A percentile compares a stretch with the other conserved stretches of the same genome.
Evolutionary conservation across 2,113 vertebrate species (phyloP).

Genomic region (Cygnus buccinator): DNA sequence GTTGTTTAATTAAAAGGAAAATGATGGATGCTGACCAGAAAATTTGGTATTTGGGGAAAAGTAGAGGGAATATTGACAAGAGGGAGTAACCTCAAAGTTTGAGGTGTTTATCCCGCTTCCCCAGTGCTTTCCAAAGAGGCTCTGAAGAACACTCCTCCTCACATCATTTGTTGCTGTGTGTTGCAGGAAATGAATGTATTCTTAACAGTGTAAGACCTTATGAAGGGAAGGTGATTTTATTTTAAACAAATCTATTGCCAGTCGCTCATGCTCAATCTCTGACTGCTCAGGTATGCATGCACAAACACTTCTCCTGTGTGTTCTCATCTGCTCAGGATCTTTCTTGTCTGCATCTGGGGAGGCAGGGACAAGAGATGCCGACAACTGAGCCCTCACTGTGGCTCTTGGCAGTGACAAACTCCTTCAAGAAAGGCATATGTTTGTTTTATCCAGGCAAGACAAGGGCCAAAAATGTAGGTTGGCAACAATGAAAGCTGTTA

Average conservation of each 20-base stretch:
- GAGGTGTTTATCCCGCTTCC: not conserved
- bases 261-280: not conserved
- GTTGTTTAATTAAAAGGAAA: not conserved
- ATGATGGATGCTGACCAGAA: not conserved
- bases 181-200: not conserved
- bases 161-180: not conserved
- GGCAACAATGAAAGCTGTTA: not conserved
- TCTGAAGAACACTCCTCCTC: not conserved
- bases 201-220: not conserved
- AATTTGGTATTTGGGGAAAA: not conserved
- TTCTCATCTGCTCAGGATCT: not conserved
- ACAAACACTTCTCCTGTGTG: rapidly evolving
- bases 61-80: not conserved
- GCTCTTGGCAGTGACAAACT: not conserved
- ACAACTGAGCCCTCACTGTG: rapidly evolving
- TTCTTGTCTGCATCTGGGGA: not conserved
- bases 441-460: not conserved
- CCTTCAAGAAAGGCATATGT: not conserved
- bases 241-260: not conserved
- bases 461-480: not conserved
- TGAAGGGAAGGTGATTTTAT: not conserved
- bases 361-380: not conserved
- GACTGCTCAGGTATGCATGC: not conserved
- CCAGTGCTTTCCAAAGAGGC: not conserved
- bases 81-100: not conserved